These are phyloP conservation scores for Notarius lentiginosus DNA, from an alignment of 2,113 vertebrate genomes.

Conservation along the genomic window DNA sequence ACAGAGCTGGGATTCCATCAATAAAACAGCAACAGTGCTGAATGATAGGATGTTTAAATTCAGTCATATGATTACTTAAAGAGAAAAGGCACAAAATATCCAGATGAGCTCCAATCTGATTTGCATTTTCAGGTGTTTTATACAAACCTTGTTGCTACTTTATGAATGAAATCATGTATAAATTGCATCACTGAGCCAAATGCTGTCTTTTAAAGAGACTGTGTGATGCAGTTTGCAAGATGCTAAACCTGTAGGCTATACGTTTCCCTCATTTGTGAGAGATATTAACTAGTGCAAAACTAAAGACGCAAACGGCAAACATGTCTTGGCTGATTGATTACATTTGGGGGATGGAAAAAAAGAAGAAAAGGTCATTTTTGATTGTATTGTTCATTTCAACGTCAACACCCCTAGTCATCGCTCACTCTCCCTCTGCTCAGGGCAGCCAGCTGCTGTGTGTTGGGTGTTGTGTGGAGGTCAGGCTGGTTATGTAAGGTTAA, in stretches of 20 bases:
- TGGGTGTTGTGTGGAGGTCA: not conserved
- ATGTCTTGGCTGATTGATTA: not conserved
- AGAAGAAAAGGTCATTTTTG: not conserved
- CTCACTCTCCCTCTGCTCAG: not conserved
- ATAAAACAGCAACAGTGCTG: not conserved
- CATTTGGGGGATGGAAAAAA: too few relatives aligned
- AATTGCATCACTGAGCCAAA: not conserved
- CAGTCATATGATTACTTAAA: not conserved
- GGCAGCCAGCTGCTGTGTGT: conserved; percentile 9
- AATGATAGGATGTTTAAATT: not conserved
- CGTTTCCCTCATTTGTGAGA: too few relatives aligned
- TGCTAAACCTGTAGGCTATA: not conserved
- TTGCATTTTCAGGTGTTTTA: not conserved
- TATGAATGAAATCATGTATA: too few relatives aligned
- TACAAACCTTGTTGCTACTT: not conserved
- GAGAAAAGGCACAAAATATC: not conserved
- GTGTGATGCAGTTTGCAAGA: not conserved
- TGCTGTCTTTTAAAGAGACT: not conserved
- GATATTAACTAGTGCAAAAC: not conserved
- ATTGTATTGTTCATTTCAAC: not conserved
- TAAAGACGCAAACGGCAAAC: not conserved
- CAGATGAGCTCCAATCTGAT: not conserved
- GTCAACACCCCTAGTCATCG: not conserved
- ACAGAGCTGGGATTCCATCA: not conserved
- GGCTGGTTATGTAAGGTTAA: conserved; percentile 25